Evolutionary conservation across 2,797 vertebrate genomes (phyloP), one percentile per base, ranked within the genome.

Genomic region (Furcifer pardalis): DNA sequence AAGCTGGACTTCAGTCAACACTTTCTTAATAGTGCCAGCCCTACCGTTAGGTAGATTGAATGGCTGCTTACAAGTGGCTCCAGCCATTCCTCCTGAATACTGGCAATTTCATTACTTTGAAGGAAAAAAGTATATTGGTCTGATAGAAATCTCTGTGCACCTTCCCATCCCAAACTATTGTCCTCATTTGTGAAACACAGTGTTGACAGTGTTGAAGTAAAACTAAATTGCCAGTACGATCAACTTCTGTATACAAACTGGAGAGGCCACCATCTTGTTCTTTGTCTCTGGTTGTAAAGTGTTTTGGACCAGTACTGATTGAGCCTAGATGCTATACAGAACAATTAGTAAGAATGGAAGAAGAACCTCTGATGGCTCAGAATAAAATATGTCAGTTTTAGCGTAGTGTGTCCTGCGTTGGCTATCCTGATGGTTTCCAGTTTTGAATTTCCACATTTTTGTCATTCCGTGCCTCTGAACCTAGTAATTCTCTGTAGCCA

Each of bases 281-380:
- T 35, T 68, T 2, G 1, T 12, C 12, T 71, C 69, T 42, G 10
- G 8, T 42, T 12, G 37, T 25, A 71, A 3, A 42, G 2, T 71
- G 40, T 4, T 4, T 71, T 71, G 68, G 3, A 2, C 35, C 23
- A 69, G 1, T 7, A 9, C 35, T 65, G 21, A 27, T 32, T 46
- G 0, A 0, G 56, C n/a, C 56, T 44, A 65, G 42, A 19, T 27
- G 37, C 44, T 79, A 2, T 9, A 68, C 7, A 69, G 62, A 40
- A 8, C 19, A 5, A 0, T 17, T 3, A n/a, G 0, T 4, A 0
- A 59, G 49, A 72, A 35, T 4, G 30, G 52, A 21, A 59, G n/a
- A 56, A 37, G 37, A 42, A 37, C 30, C 15, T 49, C 30, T 27
- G 27, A 32, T 72, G 35, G 21, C 25, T 32, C 35, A 56, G 19